Evolutionary conservation across 1,140 invertebrate species (phyloP).

Genomic region (Gryon sp.): DNA sequence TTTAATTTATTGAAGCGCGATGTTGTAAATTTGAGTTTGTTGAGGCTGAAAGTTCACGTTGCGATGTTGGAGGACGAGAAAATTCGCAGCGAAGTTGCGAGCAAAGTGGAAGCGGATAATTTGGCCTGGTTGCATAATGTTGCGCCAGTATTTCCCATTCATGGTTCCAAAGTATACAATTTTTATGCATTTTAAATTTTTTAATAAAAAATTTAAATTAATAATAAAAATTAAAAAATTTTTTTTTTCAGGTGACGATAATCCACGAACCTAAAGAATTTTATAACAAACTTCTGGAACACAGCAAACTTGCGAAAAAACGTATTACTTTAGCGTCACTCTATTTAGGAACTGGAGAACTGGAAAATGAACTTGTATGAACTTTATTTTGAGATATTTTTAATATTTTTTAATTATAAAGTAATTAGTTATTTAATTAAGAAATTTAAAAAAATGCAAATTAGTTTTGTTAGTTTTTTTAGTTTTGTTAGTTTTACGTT

Average conservation of each 20-base stretch:
- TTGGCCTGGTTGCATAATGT: constrained; percentile 84
- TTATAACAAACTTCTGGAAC: constrained; percentile 86
- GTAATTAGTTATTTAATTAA: no score
- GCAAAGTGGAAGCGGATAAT: constrained; percentile 64
- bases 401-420: no score
- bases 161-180: constrained; percentile 82
- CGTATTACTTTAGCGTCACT: constrained; percentile 94
- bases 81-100: constrained; percentile 42
- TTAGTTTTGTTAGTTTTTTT: no score
- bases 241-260: constrained; percentile 81
- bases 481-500: constrained; percentile 33
- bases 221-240: constrained; percentile 9
- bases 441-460: no score
- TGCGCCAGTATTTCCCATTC: constrained; percentile 86
- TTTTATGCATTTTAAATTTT: constrained; percentile 13
- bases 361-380: constrained; percentile 89
- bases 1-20: constrained; percentile 17
- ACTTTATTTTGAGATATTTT: constrained; percentile 35
- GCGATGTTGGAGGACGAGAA: constrained; percentile 70
- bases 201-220: constrained; percentile 11
- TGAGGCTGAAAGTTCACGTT: constrained; percentile 61
- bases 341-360: constrained; percentile 93
- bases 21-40: constrained; percentile 9
- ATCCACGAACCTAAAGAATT: constrained; percentile 88
- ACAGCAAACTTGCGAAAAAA: constrained; percentile 84